Evolutionary conservation across 2,113 vertebrate genomes (phyloP), one percentile per base, ranked within the genome.

Genomic region (Urocitellus parryii): DNA sequence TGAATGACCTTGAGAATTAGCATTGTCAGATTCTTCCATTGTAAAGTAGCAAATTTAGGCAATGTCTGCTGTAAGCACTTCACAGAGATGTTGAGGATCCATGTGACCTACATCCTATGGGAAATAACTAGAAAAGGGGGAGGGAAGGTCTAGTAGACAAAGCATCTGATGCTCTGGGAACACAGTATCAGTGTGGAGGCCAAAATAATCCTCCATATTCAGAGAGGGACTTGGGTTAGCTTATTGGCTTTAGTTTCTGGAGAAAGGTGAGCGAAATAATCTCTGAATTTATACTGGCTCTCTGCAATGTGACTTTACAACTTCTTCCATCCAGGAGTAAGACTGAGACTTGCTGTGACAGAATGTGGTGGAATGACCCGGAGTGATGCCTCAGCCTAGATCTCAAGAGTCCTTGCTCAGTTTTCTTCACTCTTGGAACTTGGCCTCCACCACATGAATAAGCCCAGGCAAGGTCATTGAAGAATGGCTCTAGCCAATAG

Each of bases 301-400:
- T 73, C 61, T 48, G 58, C 85, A 81, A 87, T 65, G 51, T 88
- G 67, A 90, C 85, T 96, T 76, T 90, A 61, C 27, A 80, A 87
- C 2, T 53, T 56, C 17, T 85, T 51, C 76, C 10, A 10, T 86
- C 63, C 80, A 32, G 72, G 79, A 76, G 16, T 37, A 27, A 9
- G 81, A 17, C 2, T 95, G 67, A 70, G 76, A 79, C 56, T 87
- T 92, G 39, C 82, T 95, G 89, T 95, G 83, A 90, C 17, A 73
- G 45, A 65, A 78, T 65, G 10, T 79, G 56, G n/a, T 73, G 1
- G 20, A 82, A 87, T 63, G 39, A 82, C n/a, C 85, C 29, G 8
- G 42, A 74, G 13, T 13, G 51, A 63, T 18, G 48, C 76, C 29
- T 76, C 12, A 90, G 56, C 34, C 56, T 48, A 29, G 4, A 79